Conservation (phyloP, 2,888 invertebrate genomes). For the Stenotaenia linearis region DNA sequence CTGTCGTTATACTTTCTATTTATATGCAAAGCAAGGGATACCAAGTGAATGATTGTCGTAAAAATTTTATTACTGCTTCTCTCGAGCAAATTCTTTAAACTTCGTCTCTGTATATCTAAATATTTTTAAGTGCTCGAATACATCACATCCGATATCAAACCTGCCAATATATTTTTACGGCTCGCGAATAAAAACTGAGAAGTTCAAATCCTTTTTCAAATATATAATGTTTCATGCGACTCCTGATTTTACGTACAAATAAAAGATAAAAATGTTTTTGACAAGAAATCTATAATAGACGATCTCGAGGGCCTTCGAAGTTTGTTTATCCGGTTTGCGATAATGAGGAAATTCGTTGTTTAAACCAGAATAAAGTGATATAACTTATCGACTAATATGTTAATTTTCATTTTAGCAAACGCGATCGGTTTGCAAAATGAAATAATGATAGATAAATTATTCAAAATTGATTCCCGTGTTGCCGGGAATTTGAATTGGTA, state of each 20-base stretch:
- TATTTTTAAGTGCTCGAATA: neutral
- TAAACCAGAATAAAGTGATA: neutral
- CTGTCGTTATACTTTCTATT: conserved; percentile 17
- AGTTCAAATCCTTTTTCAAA: neutral
- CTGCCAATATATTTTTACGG: neutral
- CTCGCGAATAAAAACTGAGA: neutral
- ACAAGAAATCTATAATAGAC: too few species aligned
- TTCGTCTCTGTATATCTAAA: neutral
- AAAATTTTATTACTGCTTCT: conserved; percentile 6
- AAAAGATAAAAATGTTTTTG: too few species aligned
- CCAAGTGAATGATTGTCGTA: conserved; percentile 12
- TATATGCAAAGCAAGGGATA: conserved; percentile 17
- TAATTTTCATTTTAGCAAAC: neutral
- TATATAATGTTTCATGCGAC: neutral
- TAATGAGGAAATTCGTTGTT: neutral
- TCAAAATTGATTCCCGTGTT: conserved; percentile 8
- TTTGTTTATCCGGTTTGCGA: neutral
- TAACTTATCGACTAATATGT: neutral
- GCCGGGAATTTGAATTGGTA: neutral
- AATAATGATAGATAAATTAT: conserved; percentile 19
- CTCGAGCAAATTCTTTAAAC: neutral
- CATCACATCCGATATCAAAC: neutral
- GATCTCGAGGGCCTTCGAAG: too few species aligned
- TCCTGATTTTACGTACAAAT: neutral
- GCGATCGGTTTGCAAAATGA: neutral